These are phyloP conservation scores for Slavum lentiscoides DNA, from an alignment of 2,888 invertebrate genomes.

Conservation along the genomic window DNA sequence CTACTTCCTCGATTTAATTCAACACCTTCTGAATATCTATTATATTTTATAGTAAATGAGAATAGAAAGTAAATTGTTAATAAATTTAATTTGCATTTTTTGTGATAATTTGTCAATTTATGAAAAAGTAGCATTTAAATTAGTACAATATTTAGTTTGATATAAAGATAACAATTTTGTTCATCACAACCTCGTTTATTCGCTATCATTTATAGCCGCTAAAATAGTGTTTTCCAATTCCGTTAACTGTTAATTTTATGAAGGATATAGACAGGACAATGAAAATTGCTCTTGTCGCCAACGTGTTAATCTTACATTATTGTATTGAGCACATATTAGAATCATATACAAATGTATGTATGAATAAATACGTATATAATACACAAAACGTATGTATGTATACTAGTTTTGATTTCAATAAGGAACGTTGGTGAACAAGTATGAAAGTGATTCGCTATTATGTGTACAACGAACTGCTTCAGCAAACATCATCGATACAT, in stretches of 20 bases:
- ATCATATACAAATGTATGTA: not conserved
- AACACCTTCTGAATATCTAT: not conserved
- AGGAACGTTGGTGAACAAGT: conserved; percentile 97
- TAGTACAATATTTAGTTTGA: too few relatives aligned
- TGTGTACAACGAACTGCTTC: conserved; percentile 98
- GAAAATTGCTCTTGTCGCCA: too few relatives aligned
- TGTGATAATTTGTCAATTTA: too few relatives aligned
- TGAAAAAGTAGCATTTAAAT: too few relatives aligned
- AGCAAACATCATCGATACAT: conserved; percentile 99
- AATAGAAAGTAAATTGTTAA: too few relatives aligned
- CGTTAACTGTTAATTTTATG: too few relatives aligned
- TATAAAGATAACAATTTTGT: too few relatives aligned
- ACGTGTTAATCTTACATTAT: conserved; percentile 22
- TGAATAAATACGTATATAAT: conserved; percentile 12
- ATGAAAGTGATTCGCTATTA: conserved; percentile 98
- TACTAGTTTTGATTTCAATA: conserved; percentile 64
- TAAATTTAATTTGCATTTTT: too few relatives aligned
- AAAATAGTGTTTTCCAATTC: too few relatives aligned
- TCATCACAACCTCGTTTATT: too few relatives aligned
- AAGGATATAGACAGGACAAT: too few relatives aligned
- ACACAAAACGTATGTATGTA: not conserved
- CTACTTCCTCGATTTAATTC: not conserved
- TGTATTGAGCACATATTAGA: conserved; percentile 37
- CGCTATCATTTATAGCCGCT: too few relatives aligned
- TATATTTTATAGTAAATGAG: not conserved